Evolutionary conservation across 2,113 vertebrate genomes (phyloP).

Genomic region (Xenopus tropicalis): UCB_Xtro_10.0 CM004444.2:88676501-88677000

Average conservation of each 20-base stretch:
- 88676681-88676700: constrained; percentile 27
- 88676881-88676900: constrained; percentile 43
- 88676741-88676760: constrained; percentile 15
- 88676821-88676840: constrained; percentile 36
- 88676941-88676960: constrained; percentile 35
- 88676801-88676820: constrained; percentile 42
- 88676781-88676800: constrained; percentile 28
- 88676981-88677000: constrained; percentile 36
- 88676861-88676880: constrained; percentile 35
- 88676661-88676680: constrained; percentile 33
- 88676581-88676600: constrained; percentile 40
- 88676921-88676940: constrained; percentile 29
- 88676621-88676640: constrained; percentile 42
- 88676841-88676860: constrained; percentile 32
- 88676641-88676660: constrained; percentile 45
- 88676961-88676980: constrained; percentile 25
- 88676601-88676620: constrained; percentile 43
- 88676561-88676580: constrained; percentile 44
- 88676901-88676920: constrained; percentile 39
- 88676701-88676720: constrained; percentile 24
- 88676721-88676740: neutral
- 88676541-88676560: constrained; percentile 38
- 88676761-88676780: constrained; percentile 36
- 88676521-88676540: constrained; percentile 18
- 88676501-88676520: constrained; percentile 40